Evolutionary conservation across 2,888 invertebrate species (phyloP).

Genomic region (Ichneumon xanthorius): DNA sequence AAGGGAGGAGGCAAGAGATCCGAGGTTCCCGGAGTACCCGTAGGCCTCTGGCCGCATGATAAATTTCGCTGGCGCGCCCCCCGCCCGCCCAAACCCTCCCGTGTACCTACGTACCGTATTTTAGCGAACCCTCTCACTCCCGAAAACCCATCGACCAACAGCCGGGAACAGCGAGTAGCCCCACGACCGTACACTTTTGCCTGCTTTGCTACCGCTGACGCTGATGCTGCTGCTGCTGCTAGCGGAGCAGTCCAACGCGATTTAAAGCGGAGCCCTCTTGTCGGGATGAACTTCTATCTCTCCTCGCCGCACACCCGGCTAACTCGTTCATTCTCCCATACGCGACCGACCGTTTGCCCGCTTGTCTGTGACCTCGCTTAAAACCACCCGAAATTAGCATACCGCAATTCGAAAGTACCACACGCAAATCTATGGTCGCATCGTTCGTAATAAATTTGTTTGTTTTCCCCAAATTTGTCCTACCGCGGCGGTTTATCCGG

Average conservation of each 20-base stretch:
- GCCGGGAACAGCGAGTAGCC: constrained; percentile 52
- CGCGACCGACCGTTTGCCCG: background rate
- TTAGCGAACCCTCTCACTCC: constrained; percentile 24
- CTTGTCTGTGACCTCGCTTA: constrained; percentile 9
- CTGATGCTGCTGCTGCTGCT: constrained; percentile 4
- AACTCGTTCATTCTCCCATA: constrained; percentile 24
- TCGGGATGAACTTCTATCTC: constrained; percentile 31
- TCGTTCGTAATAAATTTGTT: constrained; percentile 38
- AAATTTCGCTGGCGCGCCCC: constrained; percentile 48
- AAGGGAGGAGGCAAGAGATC: constrained; percentile 23
- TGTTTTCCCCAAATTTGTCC: background rate
- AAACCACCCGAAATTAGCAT: constrained; percentile 46
- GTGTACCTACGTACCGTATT: constrained; percentile 4
- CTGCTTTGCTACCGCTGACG: constrained; percentile 16
- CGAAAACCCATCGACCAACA: constrained; percentile 61
- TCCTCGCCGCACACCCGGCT: background rate
- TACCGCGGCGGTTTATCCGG: background rate
- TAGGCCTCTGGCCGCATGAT: constrained; percentile 50
- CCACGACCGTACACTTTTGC: constrained; percentile 58
- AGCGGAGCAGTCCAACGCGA: constrained; percentile 42
- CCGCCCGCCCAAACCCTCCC: constrained; percentile 17
- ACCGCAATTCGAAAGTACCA: constrained; percentile 42
- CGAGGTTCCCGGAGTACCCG: constrained; percentile 18
- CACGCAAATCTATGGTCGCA: constrained; percentile 14
- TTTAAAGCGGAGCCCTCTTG: constrained; percentile 36